A percentile compares a stretch with the other conserved stretches of the same genome.
Evolutionary conservation across 2,797 vertebrate genomes (phyloP).

Genomic region (Periophthalmus magnuspinnatus): DNA sequence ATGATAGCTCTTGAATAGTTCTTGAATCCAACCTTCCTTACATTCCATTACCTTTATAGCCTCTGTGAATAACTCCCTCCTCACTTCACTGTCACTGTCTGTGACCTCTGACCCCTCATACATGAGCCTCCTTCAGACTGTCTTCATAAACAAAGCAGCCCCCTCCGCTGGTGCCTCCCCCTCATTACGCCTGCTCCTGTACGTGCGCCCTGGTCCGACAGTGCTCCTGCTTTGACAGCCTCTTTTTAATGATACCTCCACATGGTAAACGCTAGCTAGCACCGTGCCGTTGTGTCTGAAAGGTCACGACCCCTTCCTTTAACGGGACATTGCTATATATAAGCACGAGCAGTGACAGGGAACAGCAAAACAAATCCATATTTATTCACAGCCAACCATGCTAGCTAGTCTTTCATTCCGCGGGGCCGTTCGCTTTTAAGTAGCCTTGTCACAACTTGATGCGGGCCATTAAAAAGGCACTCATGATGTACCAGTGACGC

Average conservation of each 20-base stretch:
- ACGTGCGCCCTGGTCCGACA: slow-evolving; percentile 61
- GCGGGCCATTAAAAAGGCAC: slow-evolving; percentile 63
- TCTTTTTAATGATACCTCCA: slow-evolving; percentile 71
- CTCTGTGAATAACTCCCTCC: neutral
- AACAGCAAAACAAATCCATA: slow-evolving; percentile 54
- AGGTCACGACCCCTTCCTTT: slow-evolving; percentile 56
- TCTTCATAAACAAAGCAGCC: slow-evolving; percentile 72
- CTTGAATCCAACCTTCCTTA: neutral
- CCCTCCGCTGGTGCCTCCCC: slow-evolving; percentile 45
- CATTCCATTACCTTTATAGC: neutral
- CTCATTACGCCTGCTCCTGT: slow-evolving; percentile 60
- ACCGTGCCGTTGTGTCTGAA: slow-evolving; percentile 61
- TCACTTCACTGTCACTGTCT: slow-evolving; percentile 3
- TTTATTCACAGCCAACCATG: slow-evolving; percentile 47
- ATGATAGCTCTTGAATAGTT: neutral
- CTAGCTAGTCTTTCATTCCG: slow-evolving; percentile 46
- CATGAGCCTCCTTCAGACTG: slow-evolving; percentile 57
- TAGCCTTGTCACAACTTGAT: slow-evolving; percentile 67
- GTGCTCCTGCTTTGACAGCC: slow-evolving; percentile 56
- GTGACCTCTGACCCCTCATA: slow-evolving; percentile 57
- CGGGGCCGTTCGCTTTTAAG: slow-evolving; percentile 59
- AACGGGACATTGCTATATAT: slow-evolving; percentile 54
- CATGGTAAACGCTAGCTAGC: slow-evolving; percentile 63
- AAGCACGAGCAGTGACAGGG: slow-evolving; percentile 44
- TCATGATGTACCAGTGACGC: slow-evolving; percentile 51